These are phyloP conservation scores for Helleia helle DNA, from an alignment of 2,888 invertebrate genomes.

Conservation along the genomic window DNA sequence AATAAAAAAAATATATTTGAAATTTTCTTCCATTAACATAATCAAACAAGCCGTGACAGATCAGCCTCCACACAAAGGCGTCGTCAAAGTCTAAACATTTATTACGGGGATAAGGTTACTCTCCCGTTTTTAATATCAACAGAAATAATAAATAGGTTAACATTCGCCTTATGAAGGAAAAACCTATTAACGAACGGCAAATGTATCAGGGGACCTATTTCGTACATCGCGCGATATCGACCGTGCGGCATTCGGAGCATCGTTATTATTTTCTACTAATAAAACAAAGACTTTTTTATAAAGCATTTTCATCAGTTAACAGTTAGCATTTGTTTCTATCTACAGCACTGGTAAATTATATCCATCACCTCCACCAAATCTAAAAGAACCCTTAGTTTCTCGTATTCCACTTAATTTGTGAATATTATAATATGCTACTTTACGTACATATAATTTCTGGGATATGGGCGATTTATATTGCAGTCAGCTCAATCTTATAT, in stretches of 20 bases:
- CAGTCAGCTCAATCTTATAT: too few species aligned
- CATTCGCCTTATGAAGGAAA: conserved; percentile 72
- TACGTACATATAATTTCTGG: too few species aligned
- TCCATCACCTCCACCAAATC: too few species aligned
- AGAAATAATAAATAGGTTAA: conserved; percentile 69
- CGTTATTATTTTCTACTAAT: too few species aligned
- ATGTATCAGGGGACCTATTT: conserved; percentile 57
- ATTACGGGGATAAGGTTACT: conserved; percentile 42
- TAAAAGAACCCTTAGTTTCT: too few species aligned
- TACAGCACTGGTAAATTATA: too few species aligned
- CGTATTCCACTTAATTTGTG: too few species aligned
- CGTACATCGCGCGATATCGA: conserved; percentile 14
- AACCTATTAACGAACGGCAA: conserved; percentile 67
- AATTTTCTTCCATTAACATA: conserved; percentile 38
- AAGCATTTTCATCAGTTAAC: too few species aligned
- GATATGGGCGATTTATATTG: too few species aligned
- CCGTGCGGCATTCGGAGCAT: background rate
- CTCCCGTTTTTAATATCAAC: conserved; percentile 65
- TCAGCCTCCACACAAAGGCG: conserved; percentile 32
- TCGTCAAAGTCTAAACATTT: conserved; percentile 48
- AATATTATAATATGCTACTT: too few species aligned
- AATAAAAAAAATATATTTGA: conserved; percentile 29
- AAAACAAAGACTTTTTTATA: too few species aligned
- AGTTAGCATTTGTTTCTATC: too few species aligned
- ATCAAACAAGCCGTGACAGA: conserved; percentile 59